These are phyloP conservation scores for Tauraco hartlaubi DNA, from an alignment of 2,797 vertebrate genomes.

Conservation along the genomic window DNA sequence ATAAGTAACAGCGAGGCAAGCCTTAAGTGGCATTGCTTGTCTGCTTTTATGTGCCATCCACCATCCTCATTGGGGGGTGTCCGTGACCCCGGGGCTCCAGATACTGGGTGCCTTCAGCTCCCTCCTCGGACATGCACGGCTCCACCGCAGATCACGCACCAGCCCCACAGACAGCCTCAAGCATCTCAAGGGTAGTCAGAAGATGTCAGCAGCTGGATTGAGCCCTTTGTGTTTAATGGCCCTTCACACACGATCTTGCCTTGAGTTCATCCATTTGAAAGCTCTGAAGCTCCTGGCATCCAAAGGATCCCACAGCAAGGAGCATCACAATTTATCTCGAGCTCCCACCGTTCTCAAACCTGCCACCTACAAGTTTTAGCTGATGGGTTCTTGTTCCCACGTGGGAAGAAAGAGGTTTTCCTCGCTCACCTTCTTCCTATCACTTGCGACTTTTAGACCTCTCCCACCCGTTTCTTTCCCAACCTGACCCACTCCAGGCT, in stretches of 20 bases:
- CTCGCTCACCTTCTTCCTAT: background rate
- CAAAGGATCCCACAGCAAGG: background rate
- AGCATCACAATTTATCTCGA: background rate
- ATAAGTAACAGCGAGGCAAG: background rate
- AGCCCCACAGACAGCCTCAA: rapidly evolving
- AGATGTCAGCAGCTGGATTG: background rate
- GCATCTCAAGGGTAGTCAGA: background rate
- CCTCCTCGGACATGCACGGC: background rate
- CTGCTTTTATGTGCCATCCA: background rate
- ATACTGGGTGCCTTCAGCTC: background rate
- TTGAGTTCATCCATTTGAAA: background rate
- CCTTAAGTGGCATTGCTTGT: background rate
- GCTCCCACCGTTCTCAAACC: background rate
- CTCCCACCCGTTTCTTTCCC: background rate
- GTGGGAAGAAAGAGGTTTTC: background rate
- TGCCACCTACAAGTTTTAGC: background rate
- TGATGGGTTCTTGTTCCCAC: background rate
- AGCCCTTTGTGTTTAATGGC: background rate
- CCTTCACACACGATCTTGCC: background rate
- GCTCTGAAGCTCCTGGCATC: background rate
- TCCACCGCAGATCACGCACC: background rate
- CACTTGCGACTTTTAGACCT: background rate
- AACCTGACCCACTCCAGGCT: background rate
- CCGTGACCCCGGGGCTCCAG: rapidly evolving
- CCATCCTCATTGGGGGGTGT: background rate